Percentiles rank a stretch among this genome's conserved stretches.
phyloP scores from a whole-genome alignment of 2,797 vertebrate species.

The Rhinichthys osculus region DNA sequence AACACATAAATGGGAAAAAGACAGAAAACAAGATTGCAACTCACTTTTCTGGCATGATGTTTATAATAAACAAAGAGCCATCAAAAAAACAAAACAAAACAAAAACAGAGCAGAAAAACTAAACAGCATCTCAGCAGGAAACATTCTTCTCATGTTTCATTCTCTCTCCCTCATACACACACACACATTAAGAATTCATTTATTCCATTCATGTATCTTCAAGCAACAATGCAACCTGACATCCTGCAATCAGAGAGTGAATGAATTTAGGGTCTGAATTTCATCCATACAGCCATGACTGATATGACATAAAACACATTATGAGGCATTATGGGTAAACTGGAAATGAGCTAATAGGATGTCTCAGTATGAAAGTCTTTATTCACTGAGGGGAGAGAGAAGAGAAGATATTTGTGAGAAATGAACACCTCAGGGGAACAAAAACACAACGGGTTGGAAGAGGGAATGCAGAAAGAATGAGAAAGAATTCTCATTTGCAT shows the following conservation, averaged over 20 bases:
- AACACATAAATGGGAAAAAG: not conserved
- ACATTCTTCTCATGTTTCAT: conserved; percentile 38
- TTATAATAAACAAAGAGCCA: conserved; percentile 42
- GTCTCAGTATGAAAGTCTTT: conserved; percentile 49
- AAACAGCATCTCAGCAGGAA: conserved; percentile 43
- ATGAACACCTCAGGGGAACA: conserved; percentile 51
- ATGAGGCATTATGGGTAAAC: conserved; percentile 40
- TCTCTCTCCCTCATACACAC: conserved; percentile 31
- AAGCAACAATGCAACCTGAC: conserved; percentile 51
- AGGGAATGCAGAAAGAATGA: conserved; percentile 41
- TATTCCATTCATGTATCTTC: conserved; percentile 53
- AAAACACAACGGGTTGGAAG: conserved; percentile 48
- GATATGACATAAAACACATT: conserved; percentile 54
- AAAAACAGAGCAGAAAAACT: conserved; percentile 20
- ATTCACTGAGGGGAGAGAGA: conserved; percentile 39
- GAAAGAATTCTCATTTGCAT: conserved; percentile 47
- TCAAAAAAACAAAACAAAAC: not conserved
- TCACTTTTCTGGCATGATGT: conserved; percentile 13
- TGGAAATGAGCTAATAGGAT: conserved; percentile 50
- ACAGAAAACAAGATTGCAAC: not conserved
- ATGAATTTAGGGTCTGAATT: conserved; percentile 48
- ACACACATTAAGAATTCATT: conserved; percentile 55
- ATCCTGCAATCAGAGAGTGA: conserved; percentile 48
- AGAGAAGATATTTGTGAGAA: conserved; percentile 43
- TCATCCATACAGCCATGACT: conserved; percentile 47